Evolutionary conservation across 2,113 vertebrate species (phyloP), one percentile per base, ranked within the genome.

Genomic region (Fregata magnificens): DNA sequence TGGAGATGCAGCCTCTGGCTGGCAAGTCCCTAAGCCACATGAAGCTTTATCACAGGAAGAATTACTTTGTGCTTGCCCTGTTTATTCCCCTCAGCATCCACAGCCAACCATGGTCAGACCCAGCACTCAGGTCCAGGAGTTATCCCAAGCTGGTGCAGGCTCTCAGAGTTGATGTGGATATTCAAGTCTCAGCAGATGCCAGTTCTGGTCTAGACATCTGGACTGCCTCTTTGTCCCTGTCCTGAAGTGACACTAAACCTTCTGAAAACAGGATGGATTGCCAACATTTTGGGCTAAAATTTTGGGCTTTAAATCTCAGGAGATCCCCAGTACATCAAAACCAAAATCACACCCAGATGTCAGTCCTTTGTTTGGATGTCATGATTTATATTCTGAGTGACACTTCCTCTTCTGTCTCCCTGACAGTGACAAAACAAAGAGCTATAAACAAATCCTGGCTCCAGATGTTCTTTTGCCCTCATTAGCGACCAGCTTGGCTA

Each of bases 351-450:
- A 78, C 79, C 79, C 96, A 93, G 90, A 93, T 96, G 95, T 93
- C 93, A 88, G 66, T 61, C 83, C 88, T 97, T 97, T 97, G 96
- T 97, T 90, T 80, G 45, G 89, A 95, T 85, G 63, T 56, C 45
- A 11, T 58, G 91, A 95, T 87, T 95, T 96, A 91, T 49, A 85
- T 82, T 15, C 20, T 56, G 71, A 96, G 91, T 94, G 94, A 87
- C 81, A 91, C 93, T 97, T 95, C 97, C 95, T 95, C 88, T 80
- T 90, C 91, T 87, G 38, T 91, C 62, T 96, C 97, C 97, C 89
- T 88, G 91, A 96, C 94, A 95, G 93, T 94, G 93, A 89, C 94
- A 92, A 97, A 97, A 97, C 94, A 97, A 96, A 95, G 87, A 77
- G 42, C 91, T 52, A 91, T 94, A 95, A 96, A 97, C 97, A 97